phyloP scores from a whole-genome alignment of 2,797 vertebrate species.

The Spinus pinus region DNA sequence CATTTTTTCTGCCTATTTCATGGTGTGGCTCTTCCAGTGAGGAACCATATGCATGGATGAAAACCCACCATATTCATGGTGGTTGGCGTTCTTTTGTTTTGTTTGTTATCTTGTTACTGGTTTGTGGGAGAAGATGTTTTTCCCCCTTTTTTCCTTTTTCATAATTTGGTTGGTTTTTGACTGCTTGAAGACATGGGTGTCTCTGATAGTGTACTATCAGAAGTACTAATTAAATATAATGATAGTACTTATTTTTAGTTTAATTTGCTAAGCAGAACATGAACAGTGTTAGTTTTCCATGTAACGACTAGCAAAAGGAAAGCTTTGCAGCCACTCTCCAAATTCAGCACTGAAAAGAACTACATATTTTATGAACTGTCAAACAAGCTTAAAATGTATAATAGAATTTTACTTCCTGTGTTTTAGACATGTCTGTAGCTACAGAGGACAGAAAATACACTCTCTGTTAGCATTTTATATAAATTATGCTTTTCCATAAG shows the following conservation, averaged over 20 bases:
- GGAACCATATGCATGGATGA: neutral
- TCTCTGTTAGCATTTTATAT: neutral
- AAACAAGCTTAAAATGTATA: neutral
- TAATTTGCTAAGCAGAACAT: neutral
- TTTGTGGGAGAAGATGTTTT: neutral
- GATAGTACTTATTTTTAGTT: neutral
- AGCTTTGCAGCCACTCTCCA: neutral
- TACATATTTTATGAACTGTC: neutral
- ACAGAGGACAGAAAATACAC: neutral
- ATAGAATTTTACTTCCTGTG: neutral
- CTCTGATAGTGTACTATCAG: neutral
- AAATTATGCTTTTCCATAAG: neutral
- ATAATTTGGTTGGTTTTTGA: neutral
- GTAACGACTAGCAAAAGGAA: neutral
- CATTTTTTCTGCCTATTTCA: neutral
- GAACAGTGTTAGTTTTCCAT: neutral
- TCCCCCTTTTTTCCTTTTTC: accelerated
- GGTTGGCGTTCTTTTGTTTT: neutral
- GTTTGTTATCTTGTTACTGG: neutral
- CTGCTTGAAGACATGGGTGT: neutral
- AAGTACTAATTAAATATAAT: neutral
- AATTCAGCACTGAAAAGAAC: neutral
- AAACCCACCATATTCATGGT: neutral
- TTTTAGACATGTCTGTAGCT: neutral
- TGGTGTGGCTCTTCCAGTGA: neutral